Percentiles rank a stretch among this genome's conserved stretches.
These are phyloP conservation scores for Theretra japonica DNA, from an alignment of 2,888 invertebrate genomes.

Conservation along the genomic window DNA sequence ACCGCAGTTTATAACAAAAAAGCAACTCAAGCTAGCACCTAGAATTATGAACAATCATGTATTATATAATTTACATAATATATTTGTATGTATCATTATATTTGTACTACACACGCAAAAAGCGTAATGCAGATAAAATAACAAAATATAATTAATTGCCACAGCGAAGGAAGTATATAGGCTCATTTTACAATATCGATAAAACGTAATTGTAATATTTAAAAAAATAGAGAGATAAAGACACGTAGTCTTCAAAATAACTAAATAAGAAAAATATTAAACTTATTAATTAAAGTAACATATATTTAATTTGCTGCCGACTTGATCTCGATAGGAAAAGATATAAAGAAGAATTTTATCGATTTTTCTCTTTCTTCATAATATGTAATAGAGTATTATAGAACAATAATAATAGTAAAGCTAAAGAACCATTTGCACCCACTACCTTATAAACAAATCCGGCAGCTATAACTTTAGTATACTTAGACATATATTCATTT, in stretches of 20 bases:
- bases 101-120: neutral
- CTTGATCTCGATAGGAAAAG: too few relatives aligned
- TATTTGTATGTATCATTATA: neutral
- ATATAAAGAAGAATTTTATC: neutral
- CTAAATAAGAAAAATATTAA: neutral
- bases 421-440: neutral
- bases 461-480: constrained; percentile 15
- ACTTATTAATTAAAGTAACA: neutral
- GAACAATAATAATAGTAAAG: too few relatives aligned
- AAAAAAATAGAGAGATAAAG: neutral
- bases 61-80: too few relatives aligned
- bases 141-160: neutral
- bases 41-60: neutral
- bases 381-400: too few relatives aligned
- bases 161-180: too few relatives aligned
- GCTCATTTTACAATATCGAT: too few relatives aligned
- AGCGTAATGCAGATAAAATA: neutral
- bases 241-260: neutral
- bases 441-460: neutral
- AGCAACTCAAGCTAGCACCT: neutral
- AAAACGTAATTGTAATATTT: too few relatives aligned
- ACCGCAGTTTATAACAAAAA: constrained; percentile 20
- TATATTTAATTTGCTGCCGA: neutral
- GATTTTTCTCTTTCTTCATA: neutral
- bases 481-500: constrained; percentile 28